Conservation (phyloP, 1,140 invertebrate species). For the Brachionus koreanus region DNA sequence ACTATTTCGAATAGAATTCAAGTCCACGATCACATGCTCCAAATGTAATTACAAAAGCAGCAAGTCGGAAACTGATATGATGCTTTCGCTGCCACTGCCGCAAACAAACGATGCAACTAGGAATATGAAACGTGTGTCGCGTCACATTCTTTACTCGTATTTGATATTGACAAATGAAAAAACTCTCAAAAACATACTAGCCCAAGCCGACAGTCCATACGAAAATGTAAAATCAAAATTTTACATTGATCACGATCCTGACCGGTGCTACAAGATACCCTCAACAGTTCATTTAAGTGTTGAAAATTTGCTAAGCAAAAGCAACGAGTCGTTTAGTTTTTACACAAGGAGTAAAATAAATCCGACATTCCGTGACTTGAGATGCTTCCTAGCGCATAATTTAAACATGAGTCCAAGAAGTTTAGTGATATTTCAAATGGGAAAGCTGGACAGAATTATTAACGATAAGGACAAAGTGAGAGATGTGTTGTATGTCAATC, state of each 20-base stretch:
- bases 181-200: background rate
- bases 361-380: background rate
- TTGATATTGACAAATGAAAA: background rate
- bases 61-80: constrained; percentile 95
- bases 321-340: background rate
- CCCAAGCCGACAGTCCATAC: background rate
- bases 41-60: constrained; percentile 84
- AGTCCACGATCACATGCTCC: constrained; percentile 86
- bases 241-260: background rate
- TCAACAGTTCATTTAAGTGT: background rate
- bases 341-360: background rate
- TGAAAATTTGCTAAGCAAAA: background rate
- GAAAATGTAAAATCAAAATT: constrained; percentile 28
- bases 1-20: constrained; percentile 71
- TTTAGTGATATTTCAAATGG: background rate
- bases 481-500: background rate
- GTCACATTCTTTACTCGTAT: background rate
- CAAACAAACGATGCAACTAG: constrained; percentile 59
- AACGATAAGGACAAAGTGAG: background rate
- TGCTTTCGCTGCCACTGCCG: constrained; percentile 87
- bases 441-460: background rate
- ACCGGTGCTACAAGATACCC: background rate
- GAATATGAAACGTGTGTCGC: background rate
- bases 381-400: background rate
- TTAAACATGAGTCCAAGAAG: background rate